Evolutionary conservation across 2,113 vertebrate species (phyloP), one percentile per base, ranked within the genome.

Genomic region (Dinomys branickii): DNA sequence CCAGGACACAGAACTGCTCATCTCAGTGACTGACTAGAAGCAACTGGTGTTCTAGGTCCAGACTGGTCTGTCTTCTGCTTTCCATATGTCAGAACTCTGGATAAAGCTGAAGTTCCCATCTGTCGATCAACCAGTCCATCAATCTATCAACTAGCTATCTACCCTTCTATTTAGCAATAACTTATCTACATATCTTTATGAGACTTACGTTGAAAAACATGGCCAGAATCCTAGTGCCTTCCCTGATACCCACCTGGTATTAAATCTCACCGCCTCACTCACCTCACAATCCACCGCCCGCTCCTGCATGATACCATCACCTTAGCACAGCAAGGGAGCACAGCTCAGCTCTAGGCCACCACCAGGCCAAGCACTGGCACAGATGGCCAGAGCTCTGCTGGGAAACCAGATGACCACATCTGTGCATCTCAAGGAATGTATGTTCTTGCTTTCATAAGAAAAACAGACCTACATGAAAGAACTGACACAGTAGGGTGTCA

Each of bases 291-390:
- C 35, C 65, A 58, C 26, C 2, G 20, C 81, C 50, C 3, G 3
- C 26, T 38, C 13, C 67, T 13, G 38, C 0, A 20, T 2, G 50
- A 24, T 59, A 24, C 22, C 0, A 24, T 54, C 0, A 1, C 24
- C 28, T 14, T 16, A 7, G 82, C 17, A 26, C 7, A 14, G 12
- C 17, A 9, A 35, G 38, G 4, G 17, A 54, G 47, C 47, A 5
- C 0, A 26, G 47, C 3, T 30, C 91, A 17, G 56, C 5, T n/a
- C 80, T 14, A 24, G 69, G 54, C 44, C 44, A 30, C 33, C 63
- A 41, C 30, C 47, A 56, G 0, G 59, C 11, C 54, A 10, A 28
- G 20, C 17, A 50, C 67, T 8, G 12, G 28, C 2, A 8, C 17
- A 8, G 33, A 30, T 5, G 56, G 89, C 35, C 56, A 19, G 59